Base-by-base conservation (phyloP, 2,113 vertebrate genomes). In the Trogon melanurus region DNA sequence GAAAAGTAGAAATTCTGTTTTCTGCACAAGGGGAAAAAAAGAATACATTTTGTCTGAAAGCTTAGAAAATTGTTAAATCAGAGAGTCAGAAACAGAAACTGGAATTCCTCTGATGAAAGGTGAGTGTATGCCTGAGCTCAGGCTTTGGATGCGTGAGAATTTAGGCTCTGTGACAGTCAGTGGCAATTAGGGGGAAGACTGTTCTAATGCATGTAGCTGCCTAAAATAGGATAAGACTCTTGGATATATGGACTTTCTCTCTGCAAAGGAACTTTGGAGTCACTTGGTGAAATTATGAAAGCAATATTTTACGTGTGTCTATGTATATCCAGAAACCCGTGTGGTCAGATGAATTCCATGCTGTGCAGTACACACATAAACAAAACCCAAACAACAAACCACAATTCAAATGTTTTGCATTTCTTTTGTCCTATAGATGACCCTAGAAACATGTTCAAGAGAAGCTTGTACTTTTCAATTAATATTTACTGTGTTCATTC, bases 31-130 rank as follows among this genome's bases (percentile, higher is more conserved):
- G 10, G 25, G 10, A 3, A 1, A 20, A 58, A 8, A 9, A 8
- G 0, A 38, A 2, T 6, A 1, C 0, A 29, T 62, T 89, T n/a
- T 47, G 22, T 32, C n/a, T 70, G 64, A 56, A 66, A 61, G 5
- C 13, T 75, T 82, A 85, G 11, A 53, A 50, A 75, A 65, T 51
- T 4, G 3, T 21, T 58, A 17, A 64, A 51, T 56, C 7, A 3
- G 51, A 67, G 26, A 88, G 27, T 70, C n/a, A 70, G 19, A 79
- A 87, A 62, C 34, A 36, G 11, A n/a, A 34, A 45, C 13, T 65
- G 30, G 10, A 21, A 64, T 41, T 79, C 18, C 17, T 91, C 47
- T 58, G 30, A 64, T 2, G 11, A 85, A 89, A 85, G 25, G 16
- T 57, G 61, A 48, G 8, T 25, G 26, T 6, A 36, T 34, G 16